Evolutionary conservation across 2,797 vertebrate species (phyloP).

Genomic region (Nothura maculosa): DNA sequence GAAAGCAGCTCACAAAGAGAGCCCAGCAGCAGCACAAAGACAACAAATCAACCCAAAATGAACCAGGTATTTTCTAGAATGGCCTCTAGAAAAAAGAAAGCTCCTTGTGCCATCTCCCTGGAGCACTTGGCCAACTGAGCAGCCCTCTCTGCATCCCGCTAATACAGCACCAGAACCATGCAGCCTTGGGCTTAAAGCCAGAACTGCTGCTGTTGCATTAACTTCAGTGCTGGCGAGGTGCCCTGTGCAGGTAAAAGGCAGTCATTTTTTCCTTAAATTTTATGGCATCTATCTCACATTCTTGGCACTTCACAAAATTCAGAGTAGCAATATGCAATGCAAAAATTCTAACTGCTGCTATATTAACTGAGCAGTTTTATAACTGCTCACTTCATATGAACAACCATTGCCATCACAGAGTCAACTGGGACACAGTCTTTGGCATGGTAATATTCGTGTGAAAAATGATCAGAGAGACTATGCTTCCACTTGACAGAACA

Average conservation of each 20-base stretch:
- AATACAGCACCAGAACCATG: not conserved
- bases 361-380: not conserved
- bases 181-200: not conserved
- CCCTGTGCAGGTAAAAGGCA: not conserved
- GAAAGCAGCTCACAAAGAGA: accelerated
- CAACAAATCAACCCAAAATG: not conserved
- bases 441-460: no score
- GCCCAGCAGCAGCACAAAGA: accelerated
- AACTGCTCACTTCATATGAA: not conserved
- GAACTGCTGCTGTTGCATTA: accelerated
- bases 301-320: not conserved
- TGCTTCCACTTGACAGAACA: not conserved
- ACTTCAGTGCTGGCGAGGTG: not conserved
- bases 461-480: not conserved
- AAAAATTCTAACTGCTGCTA: not conserved
- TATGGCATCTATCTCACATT: not conserved
- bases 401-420: not conserved
- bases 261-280: not conserved
- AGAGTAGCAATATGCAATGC: not conserved
- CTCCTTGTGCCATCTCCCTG: not conserved
- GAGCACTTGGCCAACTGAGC: not conserved
- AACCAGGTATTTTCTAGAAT: not conserved
- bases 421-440: not conserved
- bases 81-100: not conserved
- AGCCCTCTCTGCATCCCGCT: not conserved